Base-by-base conservation (phyloP, 2,888 invertebrate species). In the Ormyrus thymus region DNA sequence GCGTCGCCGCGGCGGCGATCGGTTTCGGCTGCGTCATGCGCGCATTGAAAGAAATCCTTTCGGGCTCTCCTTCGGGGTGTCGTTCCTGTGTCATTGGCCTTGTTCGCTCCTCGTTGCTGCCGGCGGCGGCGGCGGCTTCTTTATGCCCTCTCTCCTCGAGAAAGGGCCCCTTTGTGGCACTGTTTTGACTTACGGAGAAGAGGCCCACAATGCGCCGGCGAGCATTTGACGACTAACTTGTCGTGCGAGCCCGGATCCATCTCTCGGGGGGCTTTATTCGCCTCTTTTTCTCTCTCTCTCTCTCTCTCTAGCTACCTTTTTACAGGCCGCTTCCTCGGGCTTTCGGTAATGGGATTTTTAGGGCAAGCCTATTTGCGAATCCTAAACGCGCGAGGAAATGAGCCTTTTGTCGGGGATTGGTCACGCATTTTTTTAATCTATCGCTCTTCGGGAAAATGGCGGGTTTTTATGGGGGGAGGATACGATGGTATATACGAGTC, bases 131-230 rank as follows among this genome's bases (percentile, higher is more conserved):
- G 56, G 56, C 76, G 76, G 69, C 8, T 29, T 55, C 71, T 76
- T 79, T 74, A 29, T 75, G 29, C 29, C 29, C 29, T 65, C 13
- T 11, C 50, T 13, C n/a, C 61, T 15, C 59, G 3, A 29, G 4
- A 29, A 29, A 29, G 29, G 29, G 29, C 29, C 45, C 53, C 59
- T 70, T 70, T 59, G 50, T 59, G 50, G 46, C 15, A 53, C 15
- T 75, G 61, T 80, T 77, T 80, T 78, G 78, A 75, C 78, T 73
- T 75, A 78, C 75, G 77, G 61, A 77, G 80, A 77, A 77, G 56
- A 80, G 53, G 10, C 5, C 8, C 7, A 10, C 50, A 43, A 15
- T 11, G 10, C 53, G 45, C 8, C 43, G 53, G 15, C 29, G 29
- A 11, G 46, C 13, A 9, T 15, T 7, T 45, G 15, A 29, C 45